Conservation (phyloP, 2,797 vertebrate species). For the Propithecus perrieri region DNA sequence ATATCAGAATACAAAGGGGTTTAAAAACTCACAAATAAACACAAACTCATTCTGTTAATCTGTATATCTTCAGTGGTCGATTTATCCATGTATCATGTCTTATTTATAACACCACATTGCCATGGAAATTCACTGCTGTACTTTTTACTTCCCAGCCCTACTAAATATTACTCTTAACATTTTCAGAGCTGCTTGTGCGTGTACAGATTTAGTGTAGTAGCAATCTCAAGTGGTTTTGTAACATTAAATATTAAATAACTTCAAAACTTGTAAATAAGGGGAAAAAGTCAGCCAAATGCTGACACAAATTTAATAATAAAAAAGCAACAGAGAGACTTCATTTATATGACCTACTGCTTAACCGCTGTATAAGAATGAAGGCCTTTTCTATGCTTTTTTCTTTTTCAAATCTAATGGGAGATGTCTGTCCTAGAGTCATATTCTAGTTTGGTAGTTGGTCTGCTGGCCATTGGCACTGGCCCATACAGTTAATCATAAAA, state of each 20-base stretch:
- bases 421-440: neutral
- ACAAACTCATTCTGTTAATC: slow-evolving; percentile 66
- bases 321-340: slow-evolving; percentile 48
- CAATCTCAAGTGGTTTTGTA: slow-evolving; percentile 73
- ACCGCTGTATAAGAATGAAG: slow-evolving; percentile 7
- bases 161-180: slow-evolving; percentile 75
- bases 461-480: neutral
- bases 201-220: slow-evolving; percentile 70
- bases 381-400: neutral
- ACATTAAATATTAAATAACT: slow-evolving; percentile 81
- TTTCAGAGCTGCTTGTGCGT: slow-evolving; percentile 69
- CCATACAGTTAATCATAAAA: slow-evolving; percentile 17
- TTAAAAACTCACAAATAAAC: slow-evolving; percentile 58
- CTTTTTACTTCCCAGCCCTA: slow-evolving; percentile 56
- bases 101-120: slow-evolving; percentile 73
- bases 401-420: slow-evolving; percentile 22
- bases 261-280: slow-evolving; percentile 71
- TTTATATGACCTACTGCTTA: slow-evolving; percentile 54
- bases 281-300: slow-evolving; percentile 72
- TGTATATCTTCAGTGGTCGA: slow-evolving; percentile 46
- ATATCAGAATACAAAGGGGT: slow-evolving; percentile 39
- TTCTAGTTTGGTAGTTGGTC: neutral
- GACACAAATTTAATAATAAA: slow-evolving; percentile 66
- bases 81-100: slow-evolving; percentile 66
- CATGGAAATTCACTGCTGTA: slow-evolving; percentile 59